Evolutionary conservation across 1,140 invertebrate species (phyloP), one percentile per base, ranked within the genome.

Genomic region (Aricia agestis): DNA sequence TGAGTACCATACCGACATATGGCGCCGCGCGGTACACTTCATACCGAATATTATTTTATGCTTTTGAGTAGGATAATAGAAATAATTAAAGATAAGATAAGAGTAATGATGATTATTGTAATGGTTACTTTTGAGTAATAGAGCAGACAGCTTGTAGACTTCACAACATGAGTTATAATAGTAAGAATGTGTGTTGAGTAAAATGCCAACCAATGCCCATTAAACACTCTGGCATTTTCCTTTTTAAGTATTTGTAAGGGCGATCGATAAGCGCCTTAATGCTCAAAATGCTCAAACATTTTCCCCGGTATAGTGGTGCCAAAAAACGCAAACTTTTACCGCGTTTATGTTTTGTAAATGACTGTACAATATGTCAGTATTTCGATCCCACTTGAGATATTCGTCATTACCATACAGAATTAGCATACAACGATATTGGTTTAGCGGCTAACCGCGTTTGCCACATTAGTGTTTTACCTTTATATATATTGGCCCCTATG

Each of bases 351-450:
- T 52, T 9, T 52, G 45, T 11, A 0, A 52, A 52, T 13, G 45
- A 52, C 45, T 52, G 45, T 52, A 52, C 11, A 25, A 25, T 3
- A 4, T 52, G 3, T 36, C 11, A 52, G 10, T 52, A 52, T 52
- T 84, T 81, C 72, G 83, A 86, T 86, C 81, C 76, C 78, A 85
- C 84, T 86, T 86, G 83, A 85, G 83, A 86, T 86, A 86, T 82
- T 78, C 68, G 25, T 75, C 76, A 82, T 86, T 86, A 84, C 81
- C 82, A 85, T 86, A 85, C 67, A 78, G 80, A 84, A 82, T 82
- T 85, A 80, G 74, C 72, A 76, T 80, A 79, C 68, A 71, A 83
- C 74, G 68, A 52, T 78, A 80, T 78, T 76, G 74, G 72, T 74
- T 76, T 75, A 68, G 76, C 72, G 77, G 77, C 77, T 78, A 75